Evolutionary conservation across 2,113 vertebrate genomes (phyloP), one percentile per base, ranked within the genome.

Genomic region (Solenodon paradoxus): DNA sequence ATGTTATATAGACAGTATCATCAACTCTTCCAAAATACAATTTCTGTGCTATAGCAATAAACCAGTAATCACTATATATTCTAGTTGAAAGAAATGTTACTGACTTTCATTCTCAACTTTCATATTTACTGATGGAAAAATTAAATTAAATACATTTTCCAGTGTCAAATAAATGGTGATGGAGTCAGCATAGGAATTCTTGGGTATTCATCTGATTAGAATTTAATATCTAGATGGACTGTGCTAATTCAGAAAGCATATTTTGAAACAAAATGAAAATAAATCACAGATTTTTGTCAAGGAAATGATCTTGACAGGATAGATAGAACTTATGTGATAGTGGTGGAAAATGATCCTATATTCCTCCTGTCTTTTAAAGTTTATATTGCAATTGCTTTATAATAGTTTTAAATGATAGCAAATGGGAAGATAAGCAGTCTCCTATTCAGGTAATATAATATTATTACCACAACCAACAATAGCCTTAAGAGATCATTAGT

Each of bases 221-320:
- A 88, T 83, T 93, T 66, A 92, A 86, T 79, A 94, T 95, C 22
- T 79, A 55, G 13, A 94, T 82, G 19, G 22, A 83, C 28, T 89
- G 26, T 16, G 10, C 24, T 90, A 77, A 86, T 68, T 80, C 51
- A 96, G 35, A 12, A 59, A 88, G 10, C 7, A 69, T 53, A 3
- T 88, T 84, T 90, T 32, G 30, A 68, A 95, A 53, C 47, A 91
- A 82, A 92, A 88, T 66, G 16, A 82, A 83, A 90, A 84, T 35
- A 51, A 84, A 53, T 38, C n/a, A 78, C 24, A 69, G 12, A 20
- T 49, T 20, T 86, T 9, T 35, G 3, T 66, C 66, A 4, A 94
- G 17, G 17, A 71, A 92, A 78, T 59, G 7, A 28, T 80, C 30
- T 51, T 75, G 5, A 88, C 49, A n/a, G 55, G 91, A 68, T 35